Percentiles rank a stretch among this genome's conserved stretches.
These are phyloP conservation scores for Macrosiphum euphorbiae DNA, from an alignment of 2,888 invertebrate genomes.

Conservation along the genomic window DNA sequence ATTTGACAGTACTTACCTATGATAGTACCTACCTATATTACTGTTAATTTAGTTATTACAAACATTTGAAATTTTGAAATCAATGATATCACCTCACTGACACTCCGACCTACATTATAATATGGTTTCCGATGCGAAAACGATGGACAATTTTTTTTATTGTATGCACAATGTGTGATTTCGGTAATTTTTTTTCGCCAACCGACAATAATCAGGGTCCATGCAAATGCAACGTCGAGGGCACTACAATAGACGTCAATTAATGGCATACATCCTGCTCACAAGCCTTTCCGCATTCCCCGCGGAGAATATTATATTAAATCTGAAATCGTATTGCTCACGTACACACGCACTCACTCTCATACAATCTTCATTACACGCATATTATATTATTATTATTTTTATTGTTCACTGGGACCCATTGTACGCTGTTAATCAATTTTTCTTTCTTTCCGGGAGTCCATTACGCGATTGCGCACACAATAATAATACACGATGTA, in stretches of 20 bases:
- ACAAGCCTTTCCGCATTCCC: constrained; percentile 23
- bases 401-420: constrained; percentile 45
- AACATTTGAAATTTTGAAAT: not conserved
- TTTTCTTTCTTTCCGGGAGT: constrained; percentile 38
- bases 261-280: constrained; percentile 11
- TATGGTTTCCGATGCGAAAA: not conserved
- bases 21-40: not conserved
- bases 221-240: not conserved
- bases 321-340: constrained; percentile 10
- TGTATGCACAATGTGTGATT: not conserved
- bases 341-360: not conserved
- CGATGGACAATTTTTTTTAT: not conserved
- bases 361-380: not conserved
- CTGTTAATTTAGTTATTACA: not conserved
- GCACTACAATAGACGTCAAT: constrained; percentile 34
- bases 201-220: not conserved
- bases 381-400: constrained; percentile 8
- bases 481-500: not conserved
- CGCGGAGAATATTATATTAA: constrained; percentile 48
- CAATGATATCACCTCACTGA: not conserved
- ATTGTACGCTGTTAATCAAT: constrained; percentile 46
- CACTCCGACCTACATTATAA: not conserved
- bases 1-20: not conserved
- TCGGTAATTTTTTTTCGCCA: not conserved
- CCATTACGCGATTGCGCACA: not conserved